Conservation (phyloP, 1,140 invertebrate species). For the Ooceraea biroi region DNA sequence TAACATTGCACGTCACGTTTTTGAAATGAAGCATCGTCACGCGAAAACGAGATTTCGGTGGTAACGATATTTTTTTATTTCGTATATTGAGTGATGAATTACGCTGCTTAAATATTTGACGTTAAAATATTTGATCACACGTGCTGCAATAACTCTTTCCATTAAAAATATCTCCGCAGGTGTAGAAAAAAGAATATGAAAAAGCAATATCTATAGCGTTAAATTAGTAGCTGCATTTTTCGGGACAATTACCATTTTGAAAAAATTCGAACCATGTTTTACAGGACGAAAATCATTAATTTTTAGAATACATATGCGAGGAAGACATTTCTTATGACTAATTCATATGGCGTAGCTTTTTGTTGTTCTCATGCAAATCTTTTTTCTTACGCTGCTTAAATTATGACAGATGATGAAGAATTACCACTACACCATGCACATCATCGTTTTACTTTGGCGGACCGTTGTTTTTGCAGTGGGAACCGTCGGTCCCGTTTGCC, state of each 20-base stretch:
- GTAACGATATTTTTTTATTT: slow-evolving; percentile 28
- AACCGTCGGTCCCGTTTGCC: slow-evolving; percentile 38
- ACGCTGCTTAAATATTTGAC: slow-evolving; percentile 42
- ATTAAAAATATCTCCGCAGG: slow-evolving; percentile 3
- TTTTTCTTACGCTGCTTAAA: neutral
- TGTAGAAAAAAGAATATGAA: neutral
- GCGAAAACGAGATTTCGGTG: slow-evolving; percentile 38
- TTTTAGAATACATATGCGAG: neutral
- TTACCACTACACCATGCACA: slow-evolving; percentile 42
- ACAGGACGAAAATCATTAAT: neutral
- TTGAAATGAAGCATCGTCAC: slow-evolving; percentile 37
- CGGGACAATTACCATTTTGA: neutral
- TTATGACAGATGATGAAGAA: slow-evolving; percentile 28
- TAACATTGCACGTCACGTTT: slow-evolving; percentile 52
- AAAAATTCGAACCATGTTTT: neutral
- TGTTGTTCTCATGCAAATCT: neutral
- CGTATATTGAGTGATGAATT: slow-evolving; percentile 40
- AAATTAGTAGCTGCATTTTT: neutral
- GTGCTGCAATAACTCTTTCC: slow-evolving; percentile 1
- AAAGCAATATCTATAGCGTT: neutral
- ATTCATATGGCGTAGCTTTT: neutral
- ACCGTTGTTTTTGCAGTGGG: slow-evolving; percentile 32
- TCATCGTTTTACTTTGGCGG: slow-evolving; percentile 38
- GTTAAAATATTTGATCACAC: neutral
- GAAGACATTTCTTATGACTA: neutral